Evolutionary conservation across 2,888 invertebrate genomes (phyloP), one percentile per base, ranked within the genome.

Genomic region (Auanema freiburgensis): DNA sequence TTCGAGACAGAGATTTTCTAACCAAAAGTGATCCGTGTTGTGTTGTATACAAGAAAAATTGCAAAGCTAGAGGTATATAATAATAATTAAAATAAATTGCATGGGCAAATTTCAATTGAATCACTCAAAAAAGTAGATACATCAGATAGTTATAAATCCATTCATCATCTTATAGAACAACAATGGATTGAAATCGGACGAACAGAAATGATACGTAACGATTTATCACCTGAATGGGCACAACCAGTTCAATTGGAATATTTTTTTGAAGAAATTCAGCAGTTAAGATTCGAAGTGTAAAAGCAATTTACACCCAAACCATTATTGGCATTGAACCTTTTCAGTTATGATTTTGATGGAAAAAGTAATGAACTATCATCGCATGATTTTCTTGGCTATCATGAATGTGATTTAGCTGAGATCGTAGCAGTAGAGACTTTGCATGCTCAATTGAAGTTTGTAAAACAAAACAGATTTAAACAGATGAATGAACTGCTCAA

Each of bases 391-490:
- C 83, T 89, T 5, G 89, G 89, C 10, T 80, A 83, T 53, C 83
- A 85, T 41, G 87, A 88, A 53, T 86, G 87, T 68, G 87, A 87
- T 40, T 77, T 89, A 46, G 88, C 87, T 24, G 87, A 88, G 74
- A 86, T 87, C 72, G 86, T 88, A 10, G 72, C 79, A 12, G 54
- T 56, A 46, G 77, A 74, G 10, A 49, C 49, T 3, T 58, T 72
- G 67, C 24, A 40, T 44, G 11, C 64, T 72, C 41, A 62, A 43
- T 69, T 72, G 18, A 44, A 59, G 49, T 57, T 6, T 4, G 6
- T n/a, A 8, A 25, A 1, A 23, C 46, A 25, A 44, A n/a, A 44
- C 10, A 46, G 8, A 46, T n/a, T 12, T 5, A n/a, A 8, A n/a
- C 21, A 52, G 2, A 18, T 24, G 8, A 52, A 2, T 52, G 6